Base-by-base conservation (phyloP, 1,140 invertebrate genomes). In the Achatina immaculata region DNA sequence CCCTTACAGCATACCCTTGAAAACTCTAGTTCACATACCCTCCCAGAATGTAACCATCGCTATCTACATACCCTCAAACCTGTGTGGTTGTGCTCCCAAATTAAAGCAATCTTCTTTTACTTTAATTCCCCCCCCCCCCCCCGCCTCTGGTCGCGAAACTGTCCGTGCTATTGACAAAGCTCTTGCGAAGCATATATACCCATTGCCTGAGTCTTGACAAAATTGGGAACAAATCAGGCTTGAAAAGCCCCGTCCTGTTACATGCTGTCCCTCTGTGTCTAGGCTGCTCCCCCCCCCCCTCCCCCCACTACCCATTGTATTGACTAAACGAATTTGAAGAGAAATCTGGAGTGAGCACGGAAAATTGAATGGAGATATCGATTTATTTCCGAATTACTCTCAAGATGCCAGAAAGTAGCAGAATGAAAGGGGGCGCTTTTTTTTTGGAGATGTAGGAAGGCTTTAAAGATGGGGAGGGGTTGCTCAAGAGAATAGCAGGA, bases 281-380 rank as follows among this genome's bases (percentile, higher is more conserved):
- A n/a, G 48, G 48, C 16, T 55, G 16, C 24, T 55, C 19, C 21
- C 24, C 24, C 48, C 24, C 16, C 7, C 48, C 48, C 48, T 55
- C 19, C 48, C 16, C 48, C 48, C 48, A 55, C 24, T 55, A 21
- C 48, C 6, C 48, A n/a, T n/a, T n/a, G n/a, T n/a, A n/a, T n/a
- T 55, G 48, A 55, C 24, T 55, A 24, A 55, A 55, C 48, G 48
- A 55, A 55, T 55, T 55, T 55, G 48, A 55, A 21, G 48, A 55
- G 48, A 55, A 55, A 55, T 55, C 48, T 55, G 48, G 7, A 55
- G 48, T 55, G 48, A 55, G 48, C 48, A 55, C 16, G 48, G 48
- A 55, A 55, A 55, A 55, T 55, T 55, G 48, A 55, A 55, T 55
- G 48, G 48, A 21, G 24, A 55, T 55, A 55, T 55, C 48, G 48